Evolutionary conservation across 2,797 vertebrate species (phyloP).

Genomic region (Mustela erminea): DNA sequence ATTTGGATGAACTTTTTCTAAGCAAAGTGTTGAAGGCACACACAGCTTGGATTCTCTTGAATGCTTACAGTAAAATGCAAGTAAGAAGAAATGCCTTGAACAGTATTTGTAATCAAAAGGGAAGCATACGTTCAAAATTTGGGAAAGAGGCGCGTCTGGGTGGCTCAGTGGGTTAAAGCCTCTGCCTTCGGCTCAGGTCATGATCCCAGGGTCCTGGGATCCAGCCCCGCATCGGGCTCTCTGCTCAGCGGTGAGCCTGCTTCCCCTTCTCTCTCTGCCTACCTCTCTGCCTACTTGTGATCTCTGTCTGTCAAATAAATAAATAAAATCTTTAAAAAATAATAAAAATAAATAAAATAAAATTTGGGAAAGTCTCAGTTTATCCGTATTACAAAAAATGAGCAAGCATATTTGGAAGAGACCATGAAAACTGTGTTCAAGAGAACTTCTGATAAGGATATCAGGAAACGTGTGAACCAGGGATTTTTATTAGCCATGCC

Average conservation of each 20-base stretch:
- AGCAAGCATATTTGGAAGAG: not conserved
- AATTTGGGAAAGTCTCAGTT: not conserved
- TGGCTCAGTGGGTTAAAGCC: too few relatives aligned
- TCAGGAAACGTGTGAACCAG: not conserved
- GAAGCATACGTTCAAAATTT: not conserved
- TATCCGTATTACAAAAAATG: not conserved
- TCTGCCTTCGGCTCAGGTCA: too few relatives aligned
- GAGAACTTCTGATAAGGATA: not conserved
- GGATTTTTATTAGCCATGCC: not conserved
- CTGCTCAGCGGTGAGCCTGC: too few relatives aligned
- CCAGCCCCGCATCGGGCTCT: too few relatives aligned
- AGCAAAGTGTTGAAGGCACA: not conserved
- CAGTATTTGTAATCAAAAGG: not conserved
- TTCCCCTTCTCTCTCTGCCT: too few relatives aligned
- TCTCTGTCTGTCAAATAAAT: too few relatives aligned
- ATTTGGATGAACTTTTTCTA: not conserved
- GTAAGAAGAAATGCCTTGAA: not conserved
- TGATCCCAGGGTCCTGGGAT: too few relatives aligned
- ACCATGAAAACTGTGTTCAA: not conserved
- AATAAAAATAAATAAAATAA: not conserved
- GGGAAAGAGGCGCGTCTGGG: not conserved
- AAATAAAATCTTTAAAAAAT: not conserved
- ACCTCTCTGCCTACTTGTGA: too few relatives aligned
- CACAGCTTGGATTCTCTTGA: not conserved
- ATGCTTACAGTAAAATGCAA: not conserved